Base-by-base conservation (phyloP, 2,113 vertebrate genomes). In the Ibidorhyncha struthersii region DNA sequence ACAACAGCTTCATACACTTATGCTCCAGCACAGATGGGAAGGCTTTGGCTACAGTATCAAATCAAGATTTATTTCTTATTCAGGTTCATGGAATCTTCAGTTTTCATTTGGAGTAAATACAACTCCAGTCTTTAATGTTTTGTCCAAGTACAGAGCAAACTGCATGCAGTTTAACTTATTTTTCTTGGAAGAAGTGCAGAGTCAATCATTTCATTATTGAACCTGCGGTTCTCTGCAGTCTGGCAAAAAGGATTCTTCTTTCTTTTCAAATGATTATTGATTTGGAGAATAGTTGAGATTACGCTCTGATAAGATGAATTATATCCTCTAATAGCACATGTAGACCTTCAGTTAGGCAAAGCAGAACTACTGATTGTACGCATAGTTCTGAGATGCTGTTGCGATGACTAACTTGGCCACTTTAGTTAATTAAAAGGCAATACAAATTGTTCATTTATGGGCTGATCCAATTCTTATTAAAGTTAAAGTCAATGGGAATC, bases 261-360 rank as follows among this genome's bases (percentile, higher is more conserved):
- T 90, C 70, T 90, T 94, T 84, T 79, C 53, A 90, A 82, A 86
- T 52, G 8, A 91, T 95, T 95, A 96, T 94, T 93, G 91, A 95
- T 96, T 78, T 72, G 63, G 34, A 69, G 67, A 86, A 89, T 30
- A 82, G 67, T 82, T 45, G 59, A 91, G 83, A 93, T 89, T 76
- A 81, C 61, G 59, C 65, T 78, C 55, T 71, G 77, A 86, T 89
- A 92, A 82, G 1, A 93, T 76, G n/a, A 91, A 59, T 95, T 95
- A 93, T 89, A 82, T 82, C 73, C 43, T 79, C 43, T 82, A 92
- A 88, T 52, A 90, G 89, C 47, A 78, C 52, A 74, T 4, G 25
- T 7, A 91, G 89, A 66, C 26, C 22, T 89, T 82, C 55, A 67
- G 55, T 84, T 50, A 73, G 47, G 65, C 74, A 76, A 8, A 89